A percentile compares a stretch with the other conserved stretches of the same genome.
Conservation (phyloP, 2,797 vertebrate genomes). For the Sparus aurata region DNA sequence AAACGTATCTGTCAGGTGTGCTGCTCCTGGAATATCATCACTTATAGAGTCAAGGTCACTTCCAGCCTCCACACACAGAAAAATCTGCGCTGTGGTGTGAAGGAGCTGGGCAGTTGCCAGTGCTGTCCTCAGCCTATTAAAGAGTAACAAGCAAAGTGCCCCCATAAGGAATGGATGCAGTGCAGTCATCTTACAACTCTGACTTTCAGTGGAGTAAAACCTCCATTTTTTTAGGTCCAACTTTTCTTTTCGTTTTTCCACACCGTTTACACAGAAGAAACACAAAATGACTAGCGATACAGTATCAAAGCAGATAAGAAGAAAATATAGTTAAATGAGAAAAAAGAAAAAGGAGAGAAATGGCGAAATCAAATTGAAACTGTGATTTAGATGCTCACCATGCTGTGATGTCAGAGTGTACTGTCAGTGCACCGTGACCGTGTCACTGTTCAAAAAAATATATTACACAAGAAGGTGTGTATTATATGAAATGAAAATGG, state of each 20-base stretch:
- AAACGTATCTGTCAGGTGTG: constrained; percentile 74
- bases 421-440: too few relatives aligned
- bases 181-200: background rate
- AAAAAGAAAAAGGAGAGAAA: too few relatives aligned
- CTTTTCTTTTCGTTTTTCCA: too few relatives aligned
- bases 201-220: constrained; percentile 6
- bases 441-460: too few relatives aligned
- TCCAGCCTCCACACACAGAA: constrained; percentile 46
- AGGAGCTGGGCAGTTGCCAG: constrained; percentile 56
- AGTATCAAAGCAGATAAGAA: too few relatives aligned
- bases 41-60: constrained; percentile 73
- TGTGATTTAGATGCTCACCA: too few relatives aligned
- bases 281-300: background rate
- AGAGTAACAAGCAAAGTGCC: constrained; percentile 36
- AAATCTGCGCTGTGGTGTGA: constrained; percentile 49
- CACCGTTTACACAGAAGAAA: too few relatives aligned
- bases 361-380: too few relatives aligned
- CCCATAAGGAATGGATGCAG: constrained; percentile 7
- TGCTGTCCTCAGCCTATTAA: constrained; percentile 42
- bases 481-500: too few relatives aligned
- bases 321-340: too few relatives aligned
- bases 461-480: too few relatives aligned
- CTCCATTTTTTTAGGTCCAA: background rate
- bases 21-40: constrained; percentile 68
- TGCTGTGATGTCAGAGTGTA: too few relatives aligned